A percentile compares a stretch with the other conserved stretches of the same genome.
Evolutionary conservation across 2,888 invertebrate species (phyloP).

Genomic region (Strigamia crassipes): DNA sequence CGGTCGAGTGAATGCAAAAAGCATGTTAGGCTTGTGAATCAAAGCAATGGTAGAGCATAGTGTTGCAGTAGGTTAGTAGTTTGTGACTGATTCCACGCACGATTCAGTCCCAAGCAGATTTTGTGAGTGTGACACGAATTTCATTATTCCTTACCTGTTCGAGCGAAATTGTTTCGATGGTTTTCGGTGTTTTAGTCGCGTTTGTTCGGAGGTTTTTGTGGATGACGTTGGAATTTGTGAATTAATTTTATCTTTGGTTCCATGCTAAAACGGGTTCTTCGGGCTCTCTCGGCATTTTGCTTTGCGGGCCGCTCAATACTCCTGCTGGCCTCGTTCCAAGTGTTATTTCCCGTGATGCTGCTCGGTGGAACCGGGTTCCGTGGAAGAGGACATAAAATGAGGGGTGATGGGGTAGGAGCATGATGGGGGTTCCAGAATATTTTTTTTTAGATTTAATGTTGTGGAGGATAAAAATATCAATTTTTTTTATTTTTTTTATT

Average conservation of each 20-base stretch:
- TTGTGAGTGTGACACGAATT: background rate
- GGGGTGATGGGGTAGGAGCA: background rate
- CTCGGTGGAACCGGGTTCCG: background rate
- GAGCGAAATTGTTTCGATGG: background rate
- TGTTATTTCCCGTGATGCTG: background rate
- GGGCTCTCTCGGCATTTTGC: background rate
- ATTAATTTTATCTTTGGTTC: slow-evolving; percentile 7
- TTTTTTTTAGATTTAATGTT: no score
- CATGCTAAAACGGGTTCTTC: background rate
- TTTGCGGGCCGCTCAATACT: background rate
- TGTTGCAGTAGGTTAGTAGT: background rate
- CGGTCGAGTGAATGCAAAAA: background rate
- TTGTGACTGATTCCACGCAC: background rate
- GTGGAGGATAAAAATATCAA: no score
- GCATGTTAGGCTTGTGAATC: background rate
- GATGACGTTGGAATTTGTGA: background rate
- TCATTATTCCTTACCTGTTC: background rate
- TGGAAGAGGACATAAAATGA: background rate
- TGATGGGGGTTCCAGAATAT: background rate
- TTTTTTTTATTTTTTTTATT: no score
- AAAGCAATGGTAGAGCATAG: background rate
- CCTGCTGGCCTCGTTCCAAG: slow-evolving; percentile 25
- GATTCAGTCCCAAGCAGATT: background rate
- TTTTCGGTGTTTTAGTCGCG: background rate
- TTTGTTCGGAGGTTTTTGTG: background rate